These are phyloP conservation scores for Ametastegia equiseti DNA, from an alignment of 2,888 invertebrate genomes.

Conservation along the genomic window DNA sequence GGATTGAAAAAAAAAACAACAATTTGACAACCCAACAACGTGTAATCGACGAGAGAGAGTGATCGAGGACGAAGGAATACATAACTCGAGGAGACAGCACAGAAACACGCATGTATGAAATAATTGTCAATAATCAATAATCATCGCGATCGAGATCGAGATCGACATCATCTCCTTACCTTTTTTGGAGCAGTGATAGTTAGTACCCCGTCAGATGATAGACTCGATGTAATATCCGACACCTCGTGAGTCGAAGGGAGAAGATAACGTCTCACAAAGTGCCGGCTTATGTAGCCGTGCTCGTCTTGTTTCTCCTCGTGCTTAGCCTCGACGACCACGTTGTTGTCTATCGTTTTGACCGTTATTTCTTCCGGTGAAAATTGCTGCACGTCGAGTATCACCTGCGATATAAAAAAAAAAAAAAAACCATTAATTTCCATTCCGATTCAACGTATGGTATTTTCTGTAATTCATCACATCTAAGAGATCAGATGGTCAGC, in stretches of 20 bases:
- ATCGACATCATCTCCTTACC: slow-evolving; percentile 58
- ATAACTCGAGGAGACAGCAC: too few relatives aligned
- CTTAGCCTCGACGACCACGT: slow-evolving; percentile 76
- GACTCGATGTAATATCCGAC: slow-evolving; percentile 73
- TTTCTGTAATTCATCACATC: too few relatives aligned
- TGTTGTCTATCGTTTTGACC: slow-evolving; percentile 76
- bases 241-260: slow-evolving; percentile 76
- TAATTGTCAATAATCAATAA: too few relatives aligned
- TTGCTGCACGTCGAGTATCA: slow-evolving; percentile 75
- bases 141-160: background rate
- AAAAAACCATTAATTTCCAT: background rate
- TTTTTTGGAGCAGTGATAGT: slow-evolving; percentile 76
- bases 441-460: too few relatives aligned
- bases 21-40: too few relatives aligned
- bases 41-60: too few relatives aligned
- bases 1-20: too few relatives aligned
- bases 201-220: slow-evolving; percentile 76
- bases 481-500: too few relatives aligned
- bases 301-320: slow-evolving; percentile 77
- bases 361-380: slow-evolving; percentile 77
- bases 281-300: slow-evolving; percentile 76
- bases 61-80: too few relatives aligned
- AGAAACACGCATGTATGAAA: too few relatives aligned
- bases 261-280: slow-evolving; percentile 76
- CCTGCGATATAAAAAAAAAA: slow-evolving; percentile 58